Base-by-base conservation (phyloP, 2,888 invertebrate species). In the Heliconius aoede region DNA sequence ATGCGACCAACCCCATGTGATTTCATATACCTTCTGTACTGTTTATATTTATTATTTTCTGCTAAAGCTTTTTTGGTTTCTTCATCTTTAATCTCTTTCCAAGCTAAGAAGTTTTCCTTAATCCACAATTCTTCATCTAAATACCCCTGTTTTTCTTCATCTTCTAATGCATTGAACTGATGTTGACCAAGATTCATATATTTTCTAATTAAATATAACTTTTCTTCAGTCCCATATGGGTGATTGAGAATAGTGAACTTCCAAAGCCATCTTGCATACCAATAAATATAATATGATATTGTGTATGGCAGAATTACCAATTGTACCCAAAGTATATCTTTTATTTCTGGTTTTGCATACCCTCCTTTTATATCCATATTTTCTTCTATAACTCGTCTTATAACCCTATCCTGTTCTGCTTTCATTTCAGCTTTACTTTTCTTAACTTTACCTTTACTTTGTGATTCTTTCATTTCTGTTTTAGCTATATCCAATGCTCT, bases 351-450 rank as follows among this genome's bases (percentile, higher is more conserved):
- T 86, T 98, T 98, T 0, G 98, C 97, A 90, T 98, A 98, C 1
- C 98, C 98, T 26, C 99, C 99, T 87, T 98, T 96, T 68, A 99
- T 98, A 86, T 98, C 98, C 97, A 99, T 97, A 86, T 98, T 98
- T 82, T 98, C 97, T 89, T 97, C 98, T 77, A 99, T 97, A 4
- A 99, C 96, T 87, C 96, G 95, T 80, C 96, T 95, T 74, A 99
- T 96, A 60, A 98, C 95, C 77, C 95, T 95, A 86, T 99, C 98
- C 80, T 97, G 96, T 88, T 98, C 97, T 82, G 97, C 96, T 87
- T 96, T 97, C 81, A 95, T 95, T 85, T 96, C 96, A 4, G 93
- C 86, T 86, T 96, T 96, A 55, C 91, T 93, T 85, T 95, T 96
- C 84, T 95, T 95, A 73, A 90, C 91, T 83, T 94, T 95, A 13